These are phyloP conservation scores for Pogonocherus hispidulus DNA, from an alignment of 2,888 invertebrate genomes.

Conservation along the genomic window DNA sequence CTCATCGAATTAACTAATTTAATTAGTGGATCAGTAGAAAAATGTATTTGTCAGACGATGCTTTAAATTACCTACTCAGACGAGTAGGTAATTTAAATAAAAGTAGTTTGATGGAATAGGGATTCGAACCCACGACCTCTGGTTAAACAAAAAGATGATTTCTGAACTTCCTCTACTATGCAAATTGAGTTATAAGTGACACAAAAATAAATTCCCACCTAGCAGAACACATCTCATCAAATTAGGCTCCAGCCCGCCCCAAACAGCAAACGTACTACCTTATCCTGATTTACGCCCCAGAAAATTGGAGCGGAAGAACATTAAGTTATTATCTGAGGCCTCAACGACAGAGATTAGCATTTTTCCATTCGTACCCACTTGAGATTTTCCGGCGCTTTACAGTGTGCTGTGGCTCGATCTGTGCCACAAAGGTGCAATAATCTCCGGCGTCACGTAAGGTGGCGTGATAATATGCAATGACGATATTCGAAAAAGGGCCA, in stretches of 20 bases:
- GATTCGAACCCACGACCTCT: too few relatives aligned
- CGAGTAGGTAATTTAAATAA: too few relatives aligned
- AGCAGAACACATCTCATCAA: background rate
- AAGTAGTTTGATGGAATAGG: too few relatives aligned
- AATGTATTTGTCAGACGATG: too few relatives aligned
- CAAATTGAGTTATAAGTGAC: too few relatives aligned
- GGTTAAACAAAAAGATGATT: too few relatives aligned
- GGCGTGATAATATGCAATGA: conserved; percentile 28
- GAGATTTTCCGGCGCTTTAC: conserved; percentile 8
- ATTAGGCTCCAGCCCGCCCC: background rate
- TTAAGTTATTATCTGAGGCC: conserved; percentile 21
- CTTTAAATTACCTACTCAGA: too few relatives aligned
- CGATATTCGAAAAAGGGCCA: conserved; percentile 18
- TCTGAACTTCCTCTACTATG: too few relatives aligned
- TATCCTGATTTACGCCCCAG: conserved; percentile 19
- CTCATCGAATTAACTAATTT: too few relatives aligned
- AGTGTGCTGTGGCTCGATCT: background rate
- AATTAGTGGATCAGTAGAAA: too few relatives aligned
- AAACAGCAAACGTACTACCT: conserved; percentile 7
- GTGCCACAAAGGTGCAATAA: conserved; percentile 5
- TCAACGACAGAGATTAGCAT: conserved; percentile 15
- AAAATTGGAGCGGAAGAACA: conserved; percentile 5
- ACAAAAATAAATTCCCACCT: background rate
- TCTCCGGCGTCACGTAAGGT: conserved; percentile 19
- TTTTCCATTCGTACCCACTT: conserved; percentile 17